A percentile compares a stretch with the other conserved stretches of the same genome.
These are phyloP conservation scores for Andrena cerasifolii DNA, from an alignment of 1,140 invertebrate genomes.

Conservation along the genomic window DNA sequence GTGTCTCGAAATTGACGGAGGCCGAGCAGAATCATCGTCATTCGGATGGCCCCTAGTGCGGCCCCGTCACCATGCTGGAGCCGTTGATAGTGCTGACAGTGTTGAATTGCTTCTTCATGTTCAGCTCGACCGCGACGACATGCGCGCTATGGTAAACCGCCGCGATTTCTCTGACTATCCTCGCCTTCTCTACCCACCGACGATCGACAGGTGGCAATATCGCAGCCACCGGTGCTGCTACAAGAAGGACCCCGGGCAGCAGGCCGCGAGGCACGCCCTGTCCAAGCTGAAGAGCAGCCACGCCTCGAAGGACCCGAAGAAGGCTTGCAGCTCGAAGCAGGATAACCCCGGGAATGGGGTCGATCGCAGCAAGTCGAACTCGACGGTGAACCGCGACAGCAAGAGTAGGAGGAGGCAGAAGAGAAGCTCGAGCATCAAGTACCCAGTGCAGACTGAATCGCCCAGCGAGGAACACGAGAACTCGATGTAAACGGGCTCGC, in stretches of 20 bases:
- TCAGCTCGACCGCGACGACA: conserved; percentile 69
- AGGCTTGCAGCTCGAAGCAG: neutral
- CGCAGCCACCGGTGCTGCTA: conserved; percentile 46
- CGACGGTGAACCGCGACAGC: neutral
- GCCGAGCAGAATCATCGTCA: neutral
- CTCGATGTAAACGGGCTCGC: conserved; percentile 21
- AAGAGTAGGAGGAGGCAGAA: conserved; percentile 12
- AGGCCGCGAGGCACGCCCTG: neutral
- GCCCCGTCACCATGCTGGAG: conserved; percentile 59
- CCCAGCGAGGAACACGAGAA: neutral
- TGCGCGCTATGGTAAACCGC: conserved; percentile 66
- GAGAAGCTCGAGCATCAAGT: conserved; percentile 2
- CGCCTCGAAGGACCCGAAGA: conserved; percentile 12
- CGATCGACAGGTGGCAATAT: conserved; percentile 58
- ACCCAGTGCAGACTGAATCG: neutral
- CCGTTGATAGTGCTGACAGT: conserved; percentile 68
- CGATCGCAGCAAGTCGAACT: conserved; percentile 16
- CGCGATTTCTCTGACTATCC: too few relatives aligned
- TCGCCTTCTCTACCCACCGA: neutral
- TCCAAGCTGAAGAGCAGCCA: conserved; percentile 10
- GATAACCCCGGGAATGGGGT: neutral
- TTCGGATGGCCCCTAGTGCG: neutral
- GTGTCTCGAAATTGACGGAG: conserved; percentile 18
- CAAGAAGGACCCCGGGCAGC: neutral
- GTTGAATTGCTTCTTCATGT: conserved; percentile 70